These are phyloP conservation scores for Hestina assimilis DNA, from an alignment of 1,140 invertebrate genomes.

Conservation along the genomic window DNA sequence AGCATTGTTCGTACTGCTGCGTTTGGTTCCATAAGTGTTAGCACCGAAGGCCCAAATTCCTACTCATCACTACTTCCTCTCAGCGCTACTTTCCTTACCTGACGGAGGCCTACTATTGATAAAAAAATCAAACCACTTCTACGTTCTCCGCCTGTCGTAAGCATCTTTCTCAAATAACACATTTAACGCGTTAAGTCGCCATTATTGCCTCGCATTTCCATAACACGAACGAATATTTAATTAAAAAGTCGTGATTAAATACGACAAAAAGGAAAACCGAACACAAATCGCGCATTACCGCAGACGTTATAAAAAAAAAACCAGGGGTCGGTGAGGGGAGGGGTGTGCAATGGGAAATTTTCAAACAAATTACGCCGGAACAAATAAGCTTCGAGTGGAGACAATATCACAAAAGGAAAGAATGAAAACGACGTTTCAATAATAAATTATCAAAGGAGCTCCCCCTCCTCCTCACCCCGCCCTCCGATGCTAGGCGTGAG, in stretches of 20 bases:
- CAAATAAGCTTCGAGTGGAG: conserved; percentile 60
- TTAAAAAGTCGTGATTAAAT: conserved; percentile 14
- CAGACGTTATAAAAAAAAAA: conserved; percentile 30
- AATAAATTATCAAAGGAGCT: conserved; percentile 70
- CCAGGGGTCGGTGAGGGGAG: conserved; percentile 17
- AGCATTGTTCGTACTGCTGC: too few relatives aligned
- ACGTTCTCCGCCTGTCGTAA: too few relatives aligned
- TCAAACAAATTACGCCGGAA: conserved; percentile 58
- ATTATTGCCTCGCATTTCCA: background rate
- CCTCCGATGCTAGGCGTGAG: conserved; percentile 41
- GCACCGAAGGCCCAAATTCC: too few relatives aligned
- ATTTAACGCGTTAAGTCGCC: background rate
- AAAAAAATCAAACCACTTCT: too few relatives aligned
- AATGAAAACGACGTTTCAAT: conserved; percentile 68
- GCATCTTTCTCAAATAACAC: background rate
- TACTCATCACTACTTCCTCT: too few relatives aligned
- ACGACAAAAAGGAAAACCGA: background rate
- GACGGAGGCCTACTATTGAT: too few relatives aligned
- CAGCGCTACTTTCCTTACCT: too few relatives aligned
- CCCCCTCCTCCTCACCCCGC: conserved; percentile 29
- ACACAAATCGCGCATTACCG: conserved; percentile 27
- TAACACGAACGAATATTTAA: conserved; percentile 8
- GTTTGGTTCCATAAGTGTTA: too few relatives aligned
- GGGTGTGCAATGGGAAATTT: conserved; percentile 38
- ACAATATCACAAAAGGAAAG: conserved; percentile 70